phyloP scores from a whole-genome alignment of 1,140 invertebrate species.

The Psilanteris sp. region DNA sequence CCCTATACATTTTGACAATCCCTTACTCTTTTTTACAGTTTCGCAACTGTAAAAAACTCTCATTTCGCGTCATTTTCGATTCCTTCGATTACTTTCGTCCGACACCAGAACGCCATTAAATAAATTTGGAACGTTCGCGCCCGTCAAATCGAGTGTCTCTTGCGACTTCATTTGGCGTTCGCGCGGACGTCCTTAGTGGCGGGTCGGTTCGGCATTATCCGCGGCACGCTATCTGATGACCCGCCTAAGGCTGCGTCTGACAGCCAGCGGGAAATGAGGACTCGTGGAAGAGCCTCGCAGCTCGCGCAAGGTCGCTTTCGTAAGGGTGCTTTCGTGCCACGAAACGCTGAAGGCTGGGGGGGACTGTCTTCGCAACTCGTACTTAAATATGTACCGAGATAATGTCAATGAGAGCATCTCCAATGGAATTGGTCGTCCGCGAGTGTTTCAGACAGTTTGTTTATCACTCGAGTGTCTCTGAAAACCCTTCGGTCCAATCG shows the following conservation, averaged over 20 bases:
- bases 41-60: too few species aligned
- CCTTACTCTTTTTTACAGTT: too few species aligned
- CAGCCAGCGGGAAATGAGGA: constrained; percentile 77
- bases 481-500: constrained; percentile 71
- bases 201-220: constrained; percentile 73
- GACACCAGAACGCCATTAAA: too few species aligned
- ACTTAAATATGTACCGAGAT: constrained; percentile 80
- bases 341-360: constrained; percentile 52
- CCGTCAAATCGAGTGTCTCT: constrained; percentile 25
- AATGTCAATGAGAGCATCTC: constrained; percentile 74
- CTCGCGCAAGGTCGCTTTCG: constrained; percentile 51
- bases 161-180: constrained; percentile 19
- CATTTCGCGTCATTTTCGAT: too few species aligned
- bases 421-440: constrained; percentile 69
- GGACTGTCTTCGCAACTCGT: constrained; percentile 73
- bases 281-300: constrained; percentile 69
- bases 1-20: too few species aligned
- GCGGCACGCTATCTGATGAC: constrained; percentile 77
- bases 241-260: constrained; percentile 78
- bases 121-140: too few species aligned
- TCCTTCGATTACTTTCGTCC: too few species aligned
- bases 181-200: constrained; percentile 34
- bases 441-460: constrained; percentile 79
- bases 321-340: constrained; percentile 50
- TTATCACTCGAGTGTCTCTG: constrained; percentile 72